These are phyloP conservation scores for Potamarius usumacintae DNA, from an alignment of 2,113 vertebrate genomes.

Conservation along the genomic window DNA sequence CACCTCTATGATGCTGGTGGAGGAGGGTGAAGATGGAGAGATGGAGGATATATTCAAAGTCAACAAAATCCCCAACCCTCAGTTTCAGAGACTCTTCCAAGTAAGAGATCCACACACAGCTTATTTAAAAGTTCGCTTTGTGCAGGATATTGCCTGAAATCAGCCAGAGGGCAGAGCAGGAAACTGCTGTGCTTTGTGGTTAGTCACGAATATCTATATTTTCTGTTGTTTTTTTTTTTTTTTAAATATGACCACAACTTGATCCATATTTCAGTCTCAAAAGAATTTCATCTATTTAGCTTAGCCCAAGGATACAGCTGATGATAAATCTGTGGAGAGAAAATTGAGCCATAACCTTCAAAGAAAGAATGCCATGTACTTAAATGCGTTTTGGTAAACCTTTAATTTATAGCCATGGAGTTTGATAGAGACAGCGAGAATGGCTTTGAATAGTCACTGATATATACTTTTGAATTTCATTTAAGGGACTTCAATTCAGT, in stretches of 20 bases:
- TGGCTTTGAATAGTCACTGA: not conserved
- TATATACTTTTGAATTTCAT: not conserved
- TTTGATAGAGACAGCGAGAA: not conserved
- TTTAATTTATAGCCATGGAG: not conserved
- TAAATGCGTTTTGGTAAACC: not conserved
- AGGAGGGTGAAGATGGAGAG: conserved; percentile 73
- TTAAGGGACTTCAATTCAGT: not conserved
- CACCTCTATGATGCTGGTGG: conserved; percentile 89
- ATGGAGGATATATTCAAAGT: conserved; percentile 82
- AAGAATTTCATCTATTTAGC: not conserved
- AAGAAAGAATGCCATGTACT: not conserved
- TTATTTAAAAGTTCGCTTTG: not conserved
- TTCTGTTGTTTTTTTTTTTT: not conserved
- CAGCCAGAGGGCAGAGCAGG: not conserved
- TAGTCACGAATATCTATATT: not conserved
- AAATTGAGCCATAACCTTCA: not conserved
- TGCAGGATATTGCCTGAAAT: conserved; percentile 7
- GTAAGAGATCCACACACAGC: conserved; percentile 62
- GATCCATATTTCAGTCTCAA: not conserved
- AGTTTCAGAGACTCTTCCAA: conserved; percentile 94
- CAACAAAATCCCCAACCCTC: conserved; percentile 87
- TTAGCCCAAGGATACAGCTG: not conserved
- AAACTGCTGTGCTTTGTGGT: conserved; percentile 20
- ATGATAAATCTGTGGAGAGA: not conserved
- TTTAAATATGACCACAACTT: not conserved